phyloP scores from a whole-genome alignment of 2,797 vertebrate species.

The Pipistrellus kuhlii region DNA sequence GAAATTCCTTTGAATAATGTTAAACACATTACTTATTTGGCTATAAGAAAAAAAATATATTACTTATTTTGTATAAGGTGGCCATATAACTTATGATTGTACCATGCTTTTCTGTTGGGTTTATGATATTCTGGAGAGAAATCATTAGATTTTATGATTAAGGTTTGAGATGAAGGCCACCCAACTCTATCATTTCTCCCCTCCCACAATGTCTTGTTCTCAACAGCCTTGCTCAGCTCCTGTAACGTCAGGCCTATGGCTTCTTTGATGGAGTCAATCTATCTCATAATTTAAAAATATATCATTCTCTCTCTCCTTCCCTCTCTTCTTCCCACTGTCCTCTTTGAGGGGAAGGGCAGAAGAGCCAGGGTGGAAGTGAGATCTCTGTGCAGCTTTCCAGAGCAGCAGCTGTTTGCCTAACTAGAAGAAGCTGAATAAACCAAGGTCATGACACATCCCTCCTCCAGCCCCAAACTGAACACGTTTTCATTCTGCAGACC shows the following conservation, averaged over 20 bases:
- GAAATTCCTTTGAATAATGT: background rate
- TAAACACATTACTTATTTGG: background rate
- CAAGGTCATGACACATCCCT: background rate
- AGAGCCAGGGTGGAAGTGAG: background rate
- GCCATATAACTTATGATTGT: background rate
- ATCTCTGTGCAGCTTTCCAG: background rate
- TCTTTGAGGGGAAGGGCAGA: background rate
- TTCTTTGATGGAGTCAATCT: no score
- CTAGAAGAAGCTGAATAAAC: background rate
- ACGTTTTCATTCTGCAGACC: background rate
- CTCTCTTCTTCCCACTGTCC: background rate
- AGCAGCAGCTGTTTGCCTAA: background rate
- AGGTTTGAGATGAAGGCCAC: conserved; percentile 32
- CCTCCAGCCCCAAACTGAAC: background rate
- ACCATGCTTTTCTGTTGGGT: background rate
- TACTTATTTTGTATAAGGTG: background rate
- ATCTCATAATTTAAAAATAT: no score
- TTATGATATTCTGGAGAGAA: background rate
- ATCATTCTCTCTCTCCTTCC: background rate
- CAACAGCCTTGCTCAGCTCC: no score
- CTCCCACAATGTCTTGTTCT: background rate
- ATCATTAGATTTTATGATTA: conserved; percentile 25
- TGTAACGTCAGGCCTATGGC: no score
- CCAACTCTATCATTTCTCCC: background rate
- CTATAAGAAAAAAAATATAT: background rate